phyloP scores from a whole-genome alignment of 1,140 invertebrate genomes.

The Pachypsylla venusta region DNA sequence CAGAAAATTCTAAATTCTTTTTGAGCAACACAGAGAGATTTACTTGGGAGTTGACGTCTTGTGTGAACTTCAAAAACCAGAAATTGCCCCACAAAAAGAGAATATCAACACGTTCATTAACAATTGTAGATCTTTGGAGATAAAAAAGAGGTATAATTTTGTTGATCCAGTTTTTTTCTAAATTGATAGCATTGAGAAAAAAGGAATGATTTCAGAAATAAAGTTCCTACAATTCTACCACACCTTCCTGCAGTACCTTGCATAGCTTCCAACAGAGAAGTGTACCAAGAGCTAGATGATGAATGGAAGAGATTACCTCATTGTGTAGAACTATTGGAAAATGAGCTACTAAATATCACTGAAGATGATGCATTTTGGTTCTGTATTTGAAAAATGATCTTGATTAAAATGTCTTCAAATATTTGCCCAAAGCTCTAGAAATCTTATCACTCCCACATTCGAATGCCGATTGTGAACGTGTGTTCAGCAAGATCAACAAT shows the following conservation, averaged over 20 bases:
- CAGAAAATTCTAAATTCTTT: neutral
- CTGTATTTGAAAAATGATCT: neutral
- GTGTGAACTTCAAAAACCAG: constrained; percentile 14
- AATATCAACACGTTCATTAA: constrained; percentile 3
- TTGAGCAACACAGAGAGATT: constrained; percentile 8
- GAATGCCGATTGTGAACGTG: constrained; percentile 17
- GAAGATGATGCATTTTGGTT: neutral
- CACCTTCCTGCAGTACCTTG: neutral
- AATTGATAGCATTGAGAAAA: neutral
- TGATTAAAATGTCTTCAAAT: neutral
- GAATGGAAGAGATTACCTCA: too few species aligned
- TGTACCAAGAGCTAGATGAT: too few species aligned
- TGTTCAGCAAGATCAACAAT: constrained; percentile 18
- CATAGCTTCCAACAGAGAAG: neutral
- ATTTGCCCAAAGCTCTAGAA: constrained; percentile 13
- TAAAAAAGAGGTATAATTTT: constrained; percentile 13
- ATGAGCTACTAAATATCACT: too few species aligned
- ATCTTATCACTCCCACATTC: constrained; percentile 19
- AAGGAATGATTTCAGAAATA: neutral
- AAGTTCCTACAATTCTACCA: neutral
- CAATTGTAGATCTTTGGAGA: constrained; percentile 1
- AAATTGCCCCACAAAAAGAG: constrained; percentile 12
- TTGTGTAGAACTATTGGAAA: too few species aligned
- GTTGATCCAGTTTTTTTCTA: constrained; percentile 6
- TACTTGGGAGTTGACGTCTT: constrained; percentile 15